These are phyloP conservation scores for Pangasius mekongensis DNA, from an alignment of 2,797 vertebrate genomes.

Conservation along the genomic window DNA sequence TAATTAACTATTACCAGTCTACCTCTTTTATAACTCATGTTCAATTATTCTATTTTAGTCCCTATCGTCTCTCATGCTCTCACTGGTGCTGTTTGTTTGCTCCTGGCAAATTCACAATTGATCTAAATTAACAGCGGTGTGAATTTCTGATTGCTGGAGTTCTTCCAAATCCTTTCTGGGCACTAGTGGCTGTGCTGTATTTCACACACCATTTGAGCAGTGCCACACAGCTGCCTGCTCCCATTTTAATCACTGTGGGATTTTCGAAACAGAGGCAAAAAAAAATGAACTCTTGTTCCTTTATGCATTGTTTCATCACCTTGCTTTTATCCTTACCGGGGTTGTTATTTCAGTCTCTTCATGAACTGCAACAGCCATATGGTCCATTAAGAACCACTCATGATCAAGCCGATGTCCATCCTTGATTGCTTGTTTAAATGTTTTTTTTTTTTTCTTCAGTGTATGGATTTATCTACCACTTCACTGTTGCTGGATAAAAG, in stretches of 20 bases:
- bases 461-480: slow-evolving; percentile 6
- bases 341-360: background rate
- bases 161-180: slow-evolving; percentile 27
- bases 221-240: background rate
- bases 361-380: background rate
- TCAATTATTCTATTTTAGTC: slow-evolving; percentile 32
- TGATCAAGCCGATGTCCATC: background rate
- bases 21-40: slow-evolving; percentile 37
- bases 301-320: background rate
- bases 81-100: slow-evolving; percentile 14
- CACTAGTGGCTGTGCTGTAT: background rate
- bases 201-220: slow-evolving; percentile 31
- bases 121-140: slow-evolving; percentile 16
- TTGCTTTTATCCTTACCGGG: background rate
- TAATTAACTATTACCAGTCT: slow-evolving; percentile 50
- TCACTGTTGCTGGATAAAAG: background rate
- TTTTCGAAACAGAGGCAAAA: background rate
- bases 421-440: background rate
- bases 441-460: background rate
- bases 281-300: background rate
- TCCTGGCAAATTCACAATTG: slow-evolving; percentile 13
- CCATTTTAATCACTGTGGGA: slow-evolving; percentile 19
- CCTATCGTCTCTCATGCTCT: background rate
- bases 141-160: slow-evolving; percentile 26
- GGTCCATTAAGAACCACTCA: background rate